Conservation (phyloP, 2,113 vertebrate genomes). For the Sterna hirundo region DNA sequence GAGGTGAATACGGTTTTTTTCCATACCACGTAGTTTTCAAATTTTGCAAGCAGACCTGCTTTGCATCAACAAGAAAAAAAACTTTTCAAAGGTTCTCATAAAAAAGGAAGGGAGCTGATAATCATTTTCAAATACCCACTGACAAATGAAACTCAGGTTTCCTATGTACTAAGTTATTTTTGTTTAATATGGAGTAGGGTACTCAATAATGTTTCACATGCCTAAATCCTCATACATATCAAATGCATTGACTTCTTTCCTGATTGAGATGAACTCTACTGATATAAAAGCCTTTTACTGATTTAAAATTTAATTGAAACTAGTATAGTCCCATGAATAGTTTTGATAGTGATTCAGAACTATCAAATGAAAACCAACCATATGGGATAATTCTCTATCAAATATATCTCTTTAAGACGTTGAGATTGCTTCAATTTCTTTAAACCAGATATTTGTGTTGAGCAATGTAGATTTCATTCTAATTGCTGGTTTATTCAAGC, state of each 20-base stretch:
- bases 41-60: not conserved
- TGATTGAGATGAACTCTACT: not conserved
- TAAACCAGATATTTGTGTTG: not conserved
- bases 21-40: not conserved
- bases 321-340: not conserved
- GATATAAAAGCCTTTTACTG: not conserved
- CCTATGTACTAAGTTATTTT: not conserved
- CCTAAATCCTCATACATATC: not conserved
- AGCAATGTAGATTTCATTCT: not conserved
- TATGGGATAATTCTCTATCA: not conserved
- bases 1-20: fast-evolving
- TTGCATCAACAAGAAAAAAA: not conserved
- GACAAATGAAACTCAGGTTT: not conserved
- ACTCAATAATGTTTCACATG: not conserved
- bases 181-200: not conserved
- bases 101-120: not conserved
- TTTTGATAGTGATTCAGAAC: not conserved
- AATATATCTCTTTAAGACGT: not conserved
- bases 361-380: not conserved
- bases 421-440: not conserved
- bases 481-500: not conserved
- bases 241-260: not conserved
- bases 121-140: not conserved
- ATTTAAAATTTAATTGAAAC: not conserved
- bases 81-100: not conserved